Base-by-base conservation (phyloP, 2,113 vertebrate genomes). In the Hemiscyllium ocellatum region DNA sequence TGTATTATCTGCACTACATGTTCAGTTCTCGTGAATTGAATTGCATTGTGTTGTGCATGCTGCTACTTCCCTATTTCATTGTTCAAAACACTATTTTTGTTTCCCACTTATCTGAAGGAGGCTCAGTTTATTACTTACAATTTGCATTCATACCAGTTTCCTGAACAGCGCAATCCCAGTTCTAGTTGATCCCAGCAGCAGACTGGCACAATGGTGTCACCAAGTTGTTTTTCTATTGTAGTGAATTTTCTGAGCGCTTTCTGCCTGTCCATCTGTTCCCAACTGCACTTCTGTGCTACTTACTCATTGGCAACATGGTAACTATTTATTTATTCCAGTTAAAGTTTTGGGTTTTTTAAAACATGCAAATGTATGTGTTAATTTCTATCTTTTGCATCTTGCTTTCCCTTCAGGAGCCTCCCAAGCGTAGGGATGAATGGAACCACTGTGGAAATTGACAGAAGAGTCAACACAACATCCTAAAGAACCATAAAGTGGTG, bases 391-490 rank as follows among this genome's bases (percentile, higher is more conserved):
- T 61, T 95, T 95, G 65, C 50, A 85, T 42, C 37, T 96, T 95
- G 42, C 24, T 50, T 96, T 50, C 56, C 93, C 68, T 94, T 5
- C 97, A 98, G 98, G 97, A 97, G 97, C 96, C 96, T 93, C 96
- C 94, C 97, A 0, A 97, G 98, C 66, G 97, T 98, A 96, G 97
- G 98, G 96, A 97, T 97, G 96, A 98, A 98, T 0, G 97, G 98
- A 95, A 98, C 97, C 10, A 97, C 98, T 70, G 97, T 99, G 72
- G 97, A 98, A 97, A 97, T 98, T 96, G 98, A 98, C 66, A 97
- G 98, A 97, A 98, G 97, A 97, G 98, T 98, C 96, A 99, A 98
- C 52, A 97, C 98, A 96, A 98, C 98, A n/a, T 98, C 98, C 96
- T 98, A 97, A 98, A 96, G 97, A 96, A 95, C 95, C 24, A 15